These are phyloP conservation scores for Eristalis tenax DNA, from an alignment of 2,888 invertebrate genomes.

Conservation along the genomic window DNA sequence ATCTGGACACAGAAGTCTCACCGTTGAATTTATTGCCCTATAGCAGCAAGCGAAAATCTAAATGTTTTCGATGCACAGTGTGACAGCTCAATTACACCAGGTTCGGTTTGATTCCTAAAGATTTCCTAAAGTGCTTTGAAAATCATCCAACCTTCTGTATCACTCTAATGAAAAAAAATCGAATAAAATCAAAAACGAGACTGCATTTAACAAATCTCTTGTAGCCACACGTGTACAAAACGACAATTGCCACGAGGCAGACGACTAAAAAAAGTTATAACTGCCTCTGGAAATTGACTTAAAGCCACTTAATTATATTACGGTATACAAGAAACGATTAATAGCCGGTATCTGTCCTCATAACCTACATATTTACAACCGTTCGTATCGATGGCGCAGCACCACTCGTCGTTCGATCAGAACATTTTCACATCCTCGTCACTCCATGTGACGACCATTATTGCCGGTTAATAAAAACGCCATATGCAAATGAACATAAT, in stretches of 20 bases:
- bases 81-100: no score
- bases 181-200: neutral
- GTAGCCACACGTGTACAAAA: neutral
- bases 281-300: neutral
- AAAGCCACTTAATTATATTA: neutral
- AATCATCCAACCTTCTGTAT: no score
- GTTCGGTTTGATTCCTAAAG: no score
- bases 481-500: conserved; percentile 53
- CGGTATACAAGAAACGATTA: neutral
- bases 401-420: neutral
- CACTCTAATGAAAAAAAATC: neutral
- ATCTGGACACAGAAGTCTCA: no score
- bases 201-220: neutral
- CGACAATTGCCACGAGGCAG: neutral
- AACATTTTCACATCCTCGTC: neutral
- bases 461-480: conserved; percentile 9
- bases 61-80: no score
- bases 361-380: neutral
- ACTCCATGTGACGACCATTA: conserved; percentile 10
- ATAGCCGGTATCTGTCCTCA: neutral
- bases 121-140: no score
- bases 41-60: no score
- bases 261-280: neutral
- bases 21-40: no score
- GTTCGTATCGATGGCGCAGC: neutral